These are phyloP conservation scores for Pammene fasciana DNA, from an alignment of 2,888 invertebrate genomes.

Conservation along the genomic window DNA sequence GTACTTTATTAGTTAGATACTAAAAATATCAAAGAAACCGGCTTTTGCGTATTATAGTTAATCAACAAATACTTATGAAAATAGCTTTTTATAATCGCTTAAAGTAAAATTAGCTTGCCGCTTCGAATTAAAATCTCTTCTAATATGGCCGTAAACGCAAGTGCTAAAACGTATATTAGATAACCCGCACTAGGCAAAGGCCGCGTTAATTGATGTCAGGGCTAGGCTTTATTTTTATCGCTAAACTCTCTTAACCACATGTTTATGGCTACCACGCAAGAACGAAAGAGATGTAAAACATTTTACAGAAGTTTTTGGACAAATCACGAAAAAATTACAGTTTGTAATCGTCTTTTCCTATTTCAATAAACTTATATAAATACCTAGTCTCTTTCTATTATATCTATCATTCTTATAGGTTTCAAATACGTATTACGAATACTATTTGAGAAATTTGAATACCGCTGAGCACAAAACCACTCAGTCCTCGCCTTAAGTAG, in stretches of 20 bases:
- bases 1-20: not conserved
- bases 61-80: not conserved
- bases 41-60: not conserved
- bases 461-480: no score
- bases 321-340: no score
- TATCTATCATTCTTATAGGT: no score
- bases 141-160: slow-evolving; percentile 30
- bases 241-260: no score
- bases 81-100: slow-evolving; percentile 10
- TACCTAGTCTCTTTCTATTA: no score
- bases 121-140: slow-evolving; percentile 18
- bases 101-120: slow-evolving; percentile 18
- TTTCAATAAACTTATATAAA: no score
- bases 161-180: slow-evolving; percentile 33
- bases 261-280: no score
- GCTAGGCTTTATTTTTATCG: slow-evolving; percentile 16
- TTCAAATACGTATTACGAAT: no score
- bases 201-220: slow-evolving; percentile 17
- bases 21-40: slow-evolving; percentile 1
- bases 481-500: not conserved
- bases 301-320: no score
- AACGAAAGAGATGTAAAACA: no score
- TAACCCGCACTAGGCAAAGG: slow-evolving; percentile 10
- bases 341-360: no score
- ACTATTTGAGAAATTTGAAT: no score